Evolutionary conservation across 2,888 invertebrate species (phyloP).

Genomic region (Stenotaenia linearis): DNA sequence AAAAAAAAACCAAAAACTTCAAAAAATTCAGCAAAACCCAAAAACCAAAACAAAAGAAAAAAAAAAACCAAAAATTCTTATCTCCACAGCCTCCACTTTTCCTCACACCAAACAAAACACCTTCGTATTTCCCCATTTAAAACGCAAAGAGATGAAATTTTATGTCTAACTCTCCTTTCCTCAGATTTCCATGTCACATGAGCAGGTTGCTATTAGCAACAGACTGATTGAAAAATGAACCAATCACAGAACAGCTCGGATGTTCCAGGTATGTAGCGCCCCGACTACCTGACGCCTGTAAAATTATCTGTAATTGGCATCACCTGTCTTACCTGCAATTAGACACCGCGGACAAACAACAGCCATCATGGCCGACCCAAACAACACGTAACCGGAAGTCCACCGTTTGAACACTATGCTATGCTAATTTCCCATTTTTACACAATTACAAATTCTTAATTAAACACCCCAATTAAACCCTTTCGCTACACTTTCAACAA

Average conservation of each 20-base stretch:
- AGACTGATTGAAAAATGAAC: neutral
- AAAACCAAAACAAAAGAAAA: too few relatives aligned
- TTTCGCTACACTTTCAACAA: too few relatives aligned
- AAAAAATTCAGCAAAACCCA: too few relatives aligned
- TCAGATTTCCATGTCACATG: neutral
- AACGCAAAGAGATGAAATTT: neutral
- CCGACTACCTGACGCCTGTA: slow-evolving; percentile 29
- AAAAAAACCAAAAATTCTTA: too few relatives aligned
- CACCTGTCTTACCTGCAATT: slow-evolving; percentile 29
- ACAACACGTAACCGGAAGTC: neutral
- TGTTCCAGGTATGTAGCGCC: neutral
- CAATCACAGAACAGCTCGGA: neutral
- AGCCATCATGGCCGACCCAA: neutral
- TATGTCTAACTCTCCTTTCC: too few relatives aligned
- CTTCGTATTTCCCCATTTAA: neutral
- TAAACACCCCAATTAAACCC: too few relatives aligned
- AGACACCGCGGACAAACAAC: slow-evolving; percentile 19
- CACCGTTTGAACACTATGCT: neutral
- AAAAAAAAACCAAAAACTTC: too few relatives aligned
- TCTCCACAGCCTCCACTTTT: too few relatives aligned
- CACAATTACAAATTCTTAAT: neutral
- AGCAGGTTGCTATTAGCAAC: slow-evolving; percentile 6
- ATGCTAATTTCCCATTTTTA: neutral
- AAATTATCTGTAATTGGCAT: slow-evolving; percentile 31
- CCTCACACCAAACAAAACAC: too few relatives aligned